Conservation (phyloP, 2,888 invertebrate genomes). For the Hypercompe scribonia region DNA sequence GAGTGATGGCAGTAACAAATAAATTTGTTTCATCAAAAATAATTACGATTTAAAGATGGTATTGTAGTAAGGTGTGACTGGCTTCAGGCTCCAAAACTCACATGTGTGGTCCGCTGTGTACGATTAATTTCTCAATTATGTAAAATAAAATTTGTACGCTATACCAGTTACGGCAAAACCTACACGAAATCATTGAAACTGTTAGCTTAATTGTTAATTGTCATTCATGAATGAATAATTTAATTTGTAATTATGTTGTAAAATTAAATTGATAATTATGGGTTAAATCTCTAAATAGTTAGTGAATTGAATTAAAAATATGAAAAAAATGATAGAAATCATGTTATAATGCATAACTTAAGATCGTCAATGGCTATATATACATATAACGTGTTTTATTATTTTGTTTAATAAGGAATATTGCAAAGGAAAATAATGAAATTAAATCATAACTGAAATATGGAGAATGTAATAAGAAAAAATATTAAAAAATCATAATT, state of each 20-base stretch:
- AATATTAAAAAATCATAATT: constrained; percentile 18
- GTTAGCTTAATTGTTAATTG: no score
- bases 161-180: neutral
- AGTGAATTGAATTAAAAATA: neutral
- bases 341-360: neutral
- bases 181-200: no score
- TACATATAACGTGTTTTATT: neutral
- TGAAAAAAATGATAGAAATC: neutral
- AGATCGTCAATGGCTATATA: neutral
- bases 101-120: constrained; percentile 74
- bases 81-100: constrained; percentile 70
- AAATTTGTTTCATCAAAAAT: constrained; percentile 72
- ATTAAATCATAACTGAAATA: neutral
- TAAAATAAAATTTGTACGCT: neutral
- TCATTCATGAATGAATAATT: neutral
- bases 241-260: neutral
- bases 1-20: constrained; percentile 67
- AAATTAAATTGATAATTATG: neutral
- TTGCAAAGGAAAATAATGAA: neutral
- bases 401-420: neutral
- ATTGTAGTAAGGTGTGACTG: constrained; percentile 76
- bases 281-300: neutral
- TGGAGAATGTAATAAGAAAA: constrained; percentile 1
- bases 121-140: constrained; percentile 62
- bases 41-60: constrained; percentile 72